phyloP scores from a whole-genome alignment of 2,797 vertebrate genomes.

The Chelon auratus region DNA sequence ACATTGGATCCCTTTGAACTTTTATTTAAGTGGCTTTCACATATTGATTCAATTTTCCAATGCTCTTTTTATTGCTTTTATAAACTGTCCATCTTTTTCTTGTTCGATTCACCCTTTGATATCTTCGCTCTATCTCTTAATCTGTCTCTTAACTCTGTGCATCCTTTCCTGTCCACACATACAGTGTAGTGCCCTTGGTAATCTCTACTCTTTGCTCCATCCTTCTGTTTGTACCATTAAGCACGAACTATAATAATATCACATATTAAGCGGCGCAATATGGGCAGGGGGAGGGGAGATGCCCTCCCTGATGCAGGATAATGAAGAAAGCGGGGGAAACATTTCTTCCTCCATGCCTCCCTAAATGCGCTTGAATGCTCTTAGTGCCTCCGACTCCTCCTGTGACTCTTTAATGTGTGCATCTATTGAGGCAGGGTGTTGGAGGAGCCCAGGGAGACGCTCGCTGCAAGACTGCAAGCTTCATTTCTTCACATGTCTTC shows the following conservation, averaged over 20 bases:
- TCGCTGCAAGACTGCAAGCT: slow-evolving; percentile 27
- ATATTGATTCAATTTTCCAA: slow-evolving; percentile 13
- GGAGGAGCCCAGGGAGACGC: slow-evolving; percentile 48
- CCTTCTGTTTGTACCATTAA: slow-evolving; percentile 75
- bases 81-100: slow-evolving; percentile 19
- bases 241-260: slow-evolving; percentile 77
- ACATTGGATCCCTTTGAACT: background rate
- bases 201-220: slow-evolving; percentile 58
- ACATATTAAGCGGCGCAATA: slow-evolving; percentile 77
- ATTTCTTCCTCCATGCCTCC: slow-evolving; percentile 76
- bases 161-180: slow-evolving; percentile 10
- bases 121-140: slow-evolving; percentile 38
- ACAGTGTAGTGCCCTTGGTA: slow-evolving; percentile 36
- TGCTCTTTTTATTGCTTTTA: slow-evolving; percentile 3
- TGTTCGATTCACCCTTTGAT: slow-evolving; percentile 24
- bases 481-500: slow-evolving; percentile 24
- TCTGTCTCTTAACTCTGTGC: slow-evolving; percentile 27
- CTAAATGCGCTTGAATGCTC: slow-evolving; percentile 80
- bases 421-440: slow-evolving; percentile 58
- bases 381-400: slow-evolving; percentile 75
- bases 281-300: slow-evolving; percentile 35
- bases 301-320: slow-evolving; percentile 77
- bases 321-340: slow-evolving; percentile 78
- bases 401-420: slow-evolving; percentile 66
- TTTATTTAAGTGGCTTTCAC: slow-evolving; percentile 5